Evolutionary conservation across 2,113 vertebrate genomes (phyloP), one percentile per base, ranked within the genome.

Genomic region (Toxotes jaculatrix): DNA sequence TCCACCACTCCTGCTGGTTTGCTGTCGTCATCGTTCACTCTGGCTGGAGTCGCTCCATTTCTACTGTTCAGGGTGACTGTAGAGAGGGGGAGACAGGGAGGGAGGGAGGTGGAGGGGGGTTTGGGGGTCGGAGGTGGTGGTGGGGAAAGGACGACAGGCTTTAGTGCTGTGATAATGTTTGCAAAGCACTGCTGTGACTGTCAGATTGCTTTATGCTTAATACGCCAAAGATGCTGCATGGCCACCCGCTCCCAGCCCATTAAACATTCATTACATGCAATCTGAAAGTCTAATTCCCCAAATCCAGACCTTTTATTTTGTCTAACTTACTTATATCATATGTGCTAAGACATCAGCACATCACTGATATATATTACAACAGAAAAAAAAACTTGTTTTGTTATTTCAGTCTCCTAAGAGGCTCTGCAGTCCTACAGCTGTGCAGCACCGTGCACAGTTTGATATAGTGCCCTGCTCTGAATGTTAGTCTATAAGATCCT

Each of bases 1-100:
- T 92, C 90, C 34, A 43, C 17, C n/a, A 3, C 74, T 80, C 57
- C 74, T 0, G 11, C 5, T 42, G 88, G 49, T 72, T 86, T 88
- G 5, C 51, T 0, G 0, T 80, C 63, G 16, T 68, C 76, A 2
- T 80, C 65, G 17, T 23, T 79, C 40, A 11, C 32, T 0, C 56
- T 14, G 42, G 79, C 68, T 21, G 84, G 77, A 1, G 11, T 63
- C 59, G 31, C 80, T 82, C 88, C 88, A 19, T 78, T 88, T 0
- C 10, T 80, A 77, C 76, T 93, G 91, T 85, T 94, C 42, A 95
- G 92, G 71, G 95, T 80, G 45, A 90, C 96, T 96, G 94, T 23
- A 73, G 61, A 0, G 80, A 55, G n/a, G 71, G 80, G 85, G 43
- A 76, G 47, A 79, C 14, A 40, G 17, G 61, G 40, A 45, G 62